Percentiles rank a stretch among this genome's conserved stretches.
Evolutionary conservation across 2,888 invertebrate species (phyloP).

Genomic region (Harmothoe impar): DNA sequence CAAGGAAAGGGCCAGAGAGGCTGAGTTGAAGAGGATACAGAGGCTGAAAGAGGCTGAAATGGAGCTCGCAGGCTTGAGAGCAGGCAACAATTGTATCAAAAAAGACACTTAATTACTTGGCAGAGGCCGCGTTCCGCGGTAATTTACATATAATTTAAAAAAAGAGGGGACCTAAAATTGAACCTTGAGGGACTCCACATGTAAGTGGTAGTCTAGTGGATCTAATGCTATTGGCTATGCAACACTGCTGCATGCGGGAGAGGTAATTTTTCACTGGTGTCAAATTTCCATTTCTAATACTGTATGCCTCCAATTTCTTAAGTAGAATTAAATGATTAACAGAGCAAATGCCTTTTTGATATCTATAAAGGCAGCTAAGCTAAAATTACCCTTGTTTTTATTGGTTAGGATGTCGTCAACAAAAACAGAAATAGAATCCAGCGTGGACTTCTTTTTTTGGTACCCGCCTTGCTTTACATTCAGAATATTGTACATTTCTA

Average conservation of each 20-base stretch:
- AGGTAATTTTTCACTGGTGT: background rate
- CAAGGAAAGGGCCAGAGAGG: too few species aligned
- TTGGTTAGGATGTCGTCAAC: background rate
- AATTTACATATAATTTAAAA: background rate
- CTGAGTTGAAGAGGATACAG: too few species aligned
- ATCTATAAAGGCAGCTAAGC: background rate
- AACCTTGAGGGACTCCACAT: background rate
- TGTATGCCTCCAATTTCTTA: background rate
- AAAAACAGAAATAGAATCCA: background rate
- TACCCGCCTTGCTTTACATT: background rate
- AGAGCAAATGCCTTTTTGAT: background rate
- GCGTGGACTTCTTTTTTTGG: background rate
- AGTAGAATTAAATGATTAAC: background rate
- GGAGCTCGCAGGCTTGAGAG: too few species aligned
- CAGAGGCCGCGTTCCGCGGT: too few species aligned
- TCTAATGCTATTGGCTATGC: background rate
- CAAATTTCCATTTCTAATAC: background rate
- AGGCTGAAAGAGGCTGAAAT: too few species aligned
- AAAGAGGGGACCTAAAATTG: background rate
- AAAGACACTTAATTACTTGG: too few species aligned
- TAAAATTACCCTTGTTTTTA: background rate
- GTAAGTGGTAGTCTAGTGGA: background rate
- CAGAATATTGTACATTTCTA: background rate
- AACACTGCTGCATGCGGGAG: background rate
- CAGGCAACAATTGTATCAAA: too few species aligned